Base-by-base conservation (phyloP, 2,888 invertebrate species). In the Crioceris asparagi region DNA sequence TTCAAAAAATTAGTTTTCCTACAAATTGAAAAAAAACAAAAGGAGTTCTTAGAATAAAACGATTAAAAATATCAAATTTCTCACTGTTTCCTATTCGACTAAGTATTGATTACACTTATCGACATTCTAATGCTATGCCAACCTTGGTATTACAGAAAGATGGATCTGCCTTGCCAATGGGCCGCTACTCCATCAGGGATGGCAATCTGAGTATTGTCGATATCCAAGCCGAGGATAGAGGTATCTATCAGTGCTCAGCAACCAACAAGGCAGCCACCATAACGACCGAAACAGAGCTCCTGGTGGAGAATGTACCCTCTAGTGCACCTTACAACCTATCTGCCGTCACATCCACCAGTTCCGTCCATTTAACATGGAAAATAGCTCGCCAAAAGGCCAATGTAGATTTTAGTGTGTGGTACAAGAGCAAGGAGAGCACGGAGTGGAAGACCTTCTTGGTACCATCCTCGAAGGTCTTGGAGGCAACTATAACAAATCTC, bases 221-320 rank as follows among this genome's bases (percentile, higher is more conserved):
- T 52, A 77, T 94, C 40, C 74, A 79, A 48, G 86, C 86, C 62
- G 77, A 79, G 44, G 94, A 94, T 68, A 79, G 88, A 52, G 94
- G 94, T 31, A 70, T 82, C 53, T 86, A 84, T 63, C 79, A 81
- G 59, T 87, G 87, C 61, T 75, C 79, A 32, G 85, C 86, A 2
- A 79, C 79, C 50, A 93, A 92, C 67, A 86, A 84, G 55, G 91
- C 91, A 4, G 87, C 86, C 29, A 80, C 83, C n/a, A 79, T 90
- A 32, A 74, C 75, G 16, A 76, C 77, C 2, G 84, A 84, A 65
- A 77, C 83, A 0, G 86, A 87, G 67, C 68, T 88, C 40, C 74
- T 84, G 62, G 80, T 88, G 31, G 79, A 86, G 67, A 90, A 85
- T 60, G 78, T 83, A 34, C 82, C 88, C 17, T 90, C 91, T n/a